Conservation (phyloP, 2,797 vertebrate genomes). For the Steatocranus sp. region DNA sequence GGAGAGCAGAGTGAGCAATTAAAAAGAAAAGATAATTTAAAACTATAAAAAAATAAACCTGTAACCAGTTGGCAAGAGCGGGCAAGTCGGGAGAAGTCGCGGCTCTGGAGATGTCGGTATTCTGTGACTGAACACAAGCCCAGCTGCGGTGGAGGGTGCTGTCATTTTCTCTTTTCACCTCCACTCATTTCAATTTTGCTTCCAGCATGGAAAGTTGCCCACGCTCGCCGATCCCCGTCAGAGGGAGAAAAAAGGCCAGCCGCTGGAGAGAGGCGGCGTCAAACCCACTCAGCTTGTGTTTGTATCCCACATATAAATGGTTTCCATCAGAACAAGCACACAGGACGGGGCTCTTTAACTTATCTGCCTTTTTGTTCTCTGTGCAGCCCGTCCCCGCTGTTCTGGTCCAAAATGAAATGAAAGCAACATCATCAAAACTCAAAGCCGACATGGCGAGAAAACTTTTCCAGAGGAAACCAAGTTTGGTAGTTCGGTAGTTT, state of each 20-base stretch:
- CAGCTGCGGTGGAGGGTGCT: not conserved
- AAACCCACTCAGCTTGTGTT: not conserved
- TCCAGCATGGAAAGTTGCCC: not conserved
- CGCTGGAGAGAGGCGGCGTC: not conserved
- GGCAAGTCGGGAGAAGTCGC: not conserved
- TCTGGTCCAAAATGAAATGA: not conserved
- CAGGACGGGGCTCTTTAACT: not conserved
- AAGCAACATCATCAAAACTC: not conserved
- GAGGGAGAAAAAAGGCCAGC: not conserved
- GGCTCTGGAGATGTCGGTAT: not conserved
- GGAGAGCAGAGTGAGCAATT: not conserved
- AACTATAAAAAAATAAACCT: not conserved
- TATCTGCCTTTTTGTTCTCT: not conserved
- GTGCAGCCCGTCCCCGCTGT: rapidly evolving
- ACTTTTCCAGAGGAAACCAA: not conserved
- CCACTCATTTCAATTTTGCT: not conserved
- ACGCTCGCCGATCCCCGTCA: not conserved
- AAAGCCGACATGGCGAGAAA: not conserved
- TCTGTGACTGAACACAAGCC: not conserved
- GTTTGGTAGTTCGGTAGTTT: not conserved
- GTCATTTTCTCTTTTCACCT: not conserved
- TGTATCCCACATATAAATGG: not conserved
- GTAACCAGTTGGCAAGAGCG: not conserved
- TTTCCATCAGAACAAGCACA: not conserved
- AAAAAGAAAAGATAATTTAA: not conserved